These are phyloP conservation scores for Xylota segnis DNA, from an alignment of 2,888 invertebrate species.

Conservation along the genomic window DNA sequence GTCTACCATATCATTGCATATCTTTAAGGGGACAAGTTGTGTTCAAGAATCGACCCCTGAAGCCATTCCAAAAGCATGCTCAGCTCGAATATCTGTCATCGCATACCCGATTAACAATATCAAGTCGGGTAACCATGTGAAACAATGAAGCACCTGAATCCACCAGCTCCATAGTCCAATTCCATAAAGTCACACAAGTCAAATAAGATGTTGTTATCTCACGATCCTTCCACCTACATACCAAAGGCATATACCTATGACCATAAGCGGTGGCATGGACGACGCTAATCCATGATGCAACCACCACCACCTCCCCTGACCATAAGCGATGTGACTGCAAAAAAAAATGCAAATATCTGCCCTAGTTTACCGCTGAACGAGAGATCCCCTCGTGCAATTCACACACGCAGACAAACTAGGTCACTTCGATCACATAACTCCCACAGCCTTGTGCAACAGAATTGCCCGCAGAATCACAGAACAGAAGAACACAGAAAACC, in stretches of 20 bases:
- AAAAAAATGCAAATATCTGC: slow-evolving; percentile 21
- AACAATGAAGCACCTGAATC: too few relatives aligned
- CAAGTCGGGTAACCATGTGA: too few relatives aligned
- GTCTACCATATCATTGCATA: too few relatives aligned
- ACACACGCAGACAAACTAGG: slow-evolving; percentile 36
- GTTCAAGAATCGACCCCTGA: too few relatives aligned
- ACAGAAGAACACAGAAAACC: neutral
- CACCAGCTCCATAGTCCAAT: too few relatives aligned
- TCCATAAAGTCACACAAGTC: too few relatives aligned
- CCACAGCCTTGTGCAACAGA: slow-evolving; percentile 49
- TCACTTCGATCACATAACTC: slow-evolving; percentile 70
- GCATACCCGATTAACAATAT: too few relatives aligned
- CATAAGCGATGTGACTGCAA: neutral
- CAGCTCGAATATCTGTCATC: too few relatives aligned
- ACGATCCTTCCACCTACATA: neutral
- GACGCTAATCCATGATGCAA: neutral
- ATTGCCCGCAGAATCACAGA: slow-evolving; percentile 32
- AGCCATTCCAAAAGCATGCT: too few relatives aligned
- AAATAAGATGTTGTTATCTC: too few relatives aligned
- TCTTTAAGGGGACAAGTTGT: too few relatives aligned
- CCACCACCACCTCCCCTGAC: neutral
- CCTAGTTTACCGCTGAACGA: slow-evolving; percentile 27
- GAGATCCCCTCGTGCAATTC: slow-evolving; percentile 11
- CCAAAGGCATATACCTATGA: neutral
- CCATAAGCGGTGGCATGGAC: neutral